A percentile compares a stretch with the other conserved stretches of the same genome.
phyloP scores from a whole-genome alignment of 2,113 vertebrate species.

The Solea solea region DNA sequence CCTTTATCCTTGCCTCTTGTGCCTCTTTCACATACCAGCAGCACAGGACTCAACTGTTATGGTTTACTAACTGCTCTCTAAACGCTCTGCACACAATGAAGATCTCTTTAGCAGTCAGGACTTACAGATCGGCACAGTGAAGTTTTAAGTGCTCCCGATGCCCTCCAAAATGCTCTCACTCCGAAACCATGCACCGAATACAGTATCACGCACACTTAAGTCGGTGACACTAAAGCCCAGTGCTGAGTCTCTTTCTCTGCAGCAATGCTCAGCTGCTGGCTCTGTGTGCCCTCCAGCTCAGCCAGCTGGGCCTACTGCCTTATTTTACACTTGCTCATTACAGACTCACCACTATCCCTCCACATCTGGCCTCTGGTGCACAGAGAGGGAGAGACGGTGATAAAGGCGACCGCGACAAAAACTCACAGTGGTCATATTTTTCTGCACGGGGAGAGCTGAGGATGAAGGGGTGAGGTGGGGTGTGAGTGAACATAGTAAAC shows the following conservation, averaged over 20 bases:
- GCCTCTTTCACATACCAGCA: slow-evolving; percentile 31
- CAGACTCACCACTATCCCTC: slow-evolving; percentile 62
- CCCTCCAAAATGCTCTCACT: slow-evolving; percentile 22
- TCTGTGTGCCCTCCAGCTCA: slow-evolving; percentile 26
- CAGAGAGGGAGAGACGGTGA: slow-evolving; percentile 23
- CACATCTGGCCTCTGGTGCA: slow-evolving; percentile 62
- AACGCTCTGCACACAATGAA: slow-evolving; percentile 5
- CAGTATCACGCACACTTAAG: slow-evolving; percentile 1
- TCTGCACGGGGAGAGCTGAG: neutral
- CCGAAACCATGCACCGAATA: slow-evolving; percentile 19
- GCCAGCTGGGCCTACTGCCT: slow-evolving; percentile 50
- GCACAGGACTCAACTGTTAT: slow-evolving; percentile 27
- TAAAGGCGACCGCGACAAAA: slow-evolving; percentile 32
- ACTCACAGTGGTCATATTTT: slow-evolving; percentile 41
- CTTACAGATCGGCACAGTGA: slow-evolving; percentile 1
- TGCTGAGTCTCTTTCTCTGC: slow-evolving; percentile 9
- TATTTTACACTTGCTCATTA: slow-evolving; percentile 60
- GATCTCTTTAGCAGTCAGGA: slow-evolving; percentile 24
- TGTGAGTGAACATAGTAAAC: slow-evolving; percentile 43
- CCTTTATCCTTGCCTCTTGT: slow-evolving; percentile 28
- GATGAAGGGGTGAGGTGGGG: neutral
- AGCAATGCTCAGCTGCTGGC: slow-evolving; percentile 36
- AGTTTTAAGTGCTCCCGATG: slow-evolving; percentile 10
- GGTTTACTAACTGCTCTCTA: slow-evolving; percentile 16
- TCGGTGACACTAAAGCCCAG: slow-evolving; percentile 26